Base-by-base conservation (phyloP, 2,888 invertebrate genomes). In the Drosophila anomalata region DNA sequence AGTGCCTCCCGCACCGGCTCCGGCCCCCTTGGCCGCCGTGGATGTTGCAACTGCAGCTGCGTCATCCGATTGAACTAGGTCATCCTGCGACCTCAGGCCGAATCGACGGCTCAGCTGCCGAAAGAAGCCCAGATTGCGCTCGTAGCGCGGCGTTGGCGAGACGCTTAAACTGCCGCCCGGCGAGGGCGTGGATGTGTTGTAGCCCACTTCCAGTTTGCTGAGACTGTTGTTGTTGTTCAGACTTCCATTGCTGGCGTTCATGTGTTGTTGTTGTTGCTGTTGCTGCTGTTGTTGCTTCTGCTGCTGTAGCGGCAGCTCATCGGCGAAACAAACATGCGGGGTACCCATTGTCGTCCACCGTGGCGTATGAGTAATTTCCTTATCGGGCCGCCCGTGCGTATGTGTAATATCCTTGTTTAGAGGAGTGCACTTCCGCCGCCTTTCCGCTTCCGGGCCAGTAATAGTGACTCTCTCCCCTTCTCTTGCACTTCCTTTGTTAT, bases 61-160 rank as follows among this genome's bases (percentile, higher is more conserved):
- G 74, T 74, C 77, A 79, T 74, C 84, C 41, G 58, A 58, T 52
- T 90, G 90, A 79, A 90, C 91, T 78, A 91, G 90, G 68, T 92
- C 87, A 86, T 93, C 92, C 57, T 92, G 92, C 61, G 93, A 92
- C 61, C 93, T 92, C 56, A 94, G 92, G 0, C 94, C 93, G 52
- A 95, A 93, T 73, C 94, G 94, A 62, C 94, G 93, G 89, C 94
- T 94, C 73, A 95, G 93, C 29, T 94, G 94, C 74, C 94, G 93
- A 86, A 95, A 94, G 78, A 95, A 92, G 51, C 95, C 93, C 67
- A 94, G 92, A 54, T 95, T 95, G 9, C 94, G 94, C 77, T 93
- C 93, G 69, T 92, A 91, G 3, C 93, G 92, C 0, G 94, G 92
- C 65, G 94, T 94, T 22, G 93, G 92, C 69, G 94, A 93, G 51